Evolutionary conservation across 2,113 vertebrate species (phyloP).

Genomic region (Oreochromis aureus): DNA sequence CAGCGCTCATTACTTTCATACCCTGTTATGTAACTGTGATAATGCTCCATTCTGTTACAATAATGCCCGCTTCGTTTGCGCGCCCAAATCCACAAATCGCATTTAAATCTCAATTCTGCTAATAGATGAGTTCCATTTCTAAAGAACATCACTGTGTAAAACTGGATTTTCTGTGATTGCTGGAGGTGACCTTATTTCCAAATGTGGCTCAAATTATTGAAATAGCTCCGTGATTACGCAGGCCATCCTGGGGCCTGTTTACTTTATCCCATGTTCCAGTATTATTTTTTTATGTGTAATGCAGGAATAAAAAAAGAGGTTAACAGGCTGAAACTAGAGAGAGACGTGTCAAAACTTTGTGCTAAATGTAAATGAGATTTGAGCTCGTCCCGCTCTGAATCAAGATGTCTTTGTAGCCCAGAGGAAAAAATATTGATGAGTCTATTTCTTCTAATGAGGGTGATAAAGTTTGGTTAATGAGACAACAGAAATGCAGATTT

Average conservation of each 20-base stretch:
- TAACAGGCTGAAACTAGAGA: background rate
- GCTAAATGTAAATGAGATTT: constrained; percentile 45
- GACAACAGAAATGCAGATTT: background rate
- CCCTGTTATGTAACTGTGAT: background rate
- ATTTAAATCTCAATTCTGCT: background rate
- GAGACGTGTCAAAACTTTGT: constrained; percentile 10
- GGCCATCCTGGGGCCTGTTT: background rate
- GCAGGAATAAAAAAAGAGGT: constrained; percentile 7
- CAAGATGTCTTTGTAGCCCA: background rate
- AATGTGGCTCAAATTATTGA: constrained; percentile 17
- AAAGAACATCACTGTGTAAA: background rate
- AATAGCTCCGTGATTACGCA: background rate
- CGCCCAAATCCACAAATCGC: background rate
- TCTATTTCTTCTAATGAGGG: background rate
- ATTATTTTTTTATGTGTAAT: background rate
- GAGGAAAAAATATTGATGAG: background rate
- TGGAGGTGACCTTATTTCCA: constrained; percentile 22
- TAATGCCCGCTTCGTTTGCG: background rate
- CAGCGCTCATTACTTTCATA: background rate
- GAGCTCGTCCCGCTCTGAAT: background rate
- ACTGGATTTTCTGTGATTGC: background rate
- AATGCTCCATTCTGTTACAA: background rate
- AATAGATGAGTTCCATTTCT: background rate
- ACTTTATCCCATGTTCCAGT: constrained; percentile 10
- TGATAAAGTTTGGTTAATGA: background rate